Base-by-base conservation (phyloP, 2,888 invertebrate species). In the Eilema caniola region DNA sequence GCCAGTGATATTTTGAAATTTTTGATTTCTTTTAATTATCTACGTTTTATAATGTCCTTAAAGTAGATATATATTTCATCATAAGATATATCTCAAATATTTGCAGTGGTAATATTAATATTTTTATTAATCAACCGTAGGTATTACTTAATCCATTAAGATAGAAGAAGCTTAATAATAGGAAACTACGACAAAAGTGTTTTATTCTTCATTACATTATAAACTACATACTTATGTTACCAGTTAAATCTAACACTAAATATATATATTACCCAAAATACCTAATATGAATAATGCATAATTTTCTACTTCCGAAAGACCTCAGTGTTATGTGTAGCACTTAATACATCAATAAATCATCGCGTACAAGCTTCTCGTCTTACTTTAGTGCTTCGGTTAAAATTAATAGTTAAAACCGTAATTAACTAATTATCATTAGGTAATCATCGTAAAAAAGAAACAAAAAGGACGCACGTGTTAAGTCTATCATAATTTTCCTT, bases 11-110 rank as follows among this genome's bases (percentile, higher is more conserved):
- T 94, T 94, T 95, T 95, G 90, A 95, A 95, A 93, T 92, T 95
- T 95, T 95, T 93, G 95, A 95, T 95, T 95, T 94, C 95, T 95
- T 95, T 95, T 95, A 95, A 95, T 95, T 95, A 95, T 95, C 95
- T 95, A 95, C 95, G 95, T 93, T 95, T 95, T 94, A 95, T 95
- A 95, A 95, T 95, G 95, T 95, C 93, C 95, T 95, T 95, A 95
- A 92, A 95, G 95, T 95, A 95, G 95, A 95, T 95, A 95, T 95
- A 95, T 95, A 95, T 95, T 93, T 94, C 93, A 95, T 95, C 95
- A 95, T 95, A 95, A 95, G 95, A 95, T 95, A 95, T 95, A 92
- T 95, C 33, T 37, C 94, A 95, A 95, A 95, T 95, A 95, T 95
- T 95, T 95, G 95, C 95, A 95, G 93, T 95, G 93, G 95, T 95